Evolutionary conservation across 2,888 invertebrate species (phyloP).

Genomic region (Tenthredo notha): DNA sequence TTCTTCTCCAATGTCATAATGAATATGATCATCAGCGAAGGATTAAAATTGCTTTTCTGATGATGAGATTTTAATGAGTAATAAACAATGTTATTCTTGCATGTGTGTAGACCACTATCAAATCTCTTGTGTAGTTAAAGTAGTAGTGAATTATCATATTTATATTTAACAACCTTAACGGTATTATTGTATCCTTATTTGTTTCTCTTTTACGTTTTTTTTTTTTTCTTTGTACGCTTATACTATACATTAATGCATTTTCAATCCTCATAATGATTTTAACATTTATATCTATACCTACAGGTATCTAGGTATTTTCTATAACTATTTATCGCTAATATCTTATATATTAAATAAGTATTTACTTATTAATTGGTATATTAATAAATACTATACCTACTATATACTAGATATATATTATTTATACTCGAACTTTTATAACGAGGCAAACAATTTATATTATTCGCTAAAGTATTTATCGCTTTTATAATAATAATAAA

Average conservation of each 20-base stretch:
- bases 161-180: neutral
- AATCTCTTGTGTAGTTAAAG: neutral
- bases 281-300: neutral
- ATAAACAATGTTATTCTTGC: too few species aligned
- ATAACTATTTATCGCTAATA: neutral
- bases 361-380: neutral
- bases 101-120: too few species aligned
- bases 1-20: too few species aligned
- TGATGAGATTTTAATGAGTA: too few species aligned
- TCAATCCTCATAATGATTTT: neutral
- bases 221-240: neutral
- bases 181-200: neutral
- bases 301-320: neutral
- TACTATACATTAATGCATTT: neutral
- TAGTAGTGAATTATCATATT: conserved; percentile 9
- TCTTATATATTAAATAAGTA: neutral
- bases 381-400: neutral
- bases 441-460: conserved; percentile 36
- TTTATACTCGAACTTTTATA: conserved; percentile 35
- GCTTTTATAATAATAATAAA: conserved; percentile 26
- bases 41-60: too few species aligned
- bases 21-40: too few species aligned
- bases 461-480: neutral
- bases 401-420: neutral
- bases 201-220: too few species aligned